Conservation (phyloP, 2,888 invertebrate genomes). For the Ormia ochracea region DNA sequence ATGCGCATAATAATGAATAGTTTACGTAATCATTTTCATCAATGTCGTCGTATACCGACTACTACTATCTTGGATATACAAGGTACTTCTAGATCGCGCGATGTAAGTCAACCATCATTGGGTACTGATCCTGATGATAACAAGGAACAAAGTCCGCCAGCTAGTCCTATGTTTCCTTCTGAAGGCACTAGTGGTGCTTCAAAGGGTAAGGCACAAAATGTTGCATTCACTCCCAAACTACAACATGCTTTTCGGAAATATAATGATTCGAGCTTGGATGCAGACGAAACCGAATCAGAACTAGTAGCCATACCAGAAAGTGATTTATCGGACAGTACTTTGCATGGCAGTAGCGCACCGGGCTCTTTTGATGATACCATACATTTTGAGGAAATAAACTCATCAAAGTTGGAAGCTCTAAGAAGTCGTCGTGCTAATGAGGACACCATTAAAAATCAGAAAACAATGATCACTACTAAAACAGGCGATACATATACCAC, state of each 20-base stretch:
- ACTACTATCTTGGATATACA: slow-evolving; percentile 83
- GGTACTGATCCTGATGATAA: slow-evolving; percentile 83
- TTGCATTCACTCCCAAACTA: slow-evolving; percentile 83
- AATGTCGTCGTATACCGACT: slow-evolving; percentile 90
- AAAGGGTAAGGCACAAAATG: slow-evolving; percentile 78
- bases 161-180: slow-evolving; percentile 81
- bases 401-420: slow-evolving; percentile 76
- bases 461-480: slow-evolving; percentile 72
- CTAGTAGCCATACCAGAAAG: slow-evolving; percentile 93
- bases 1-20: slow-evolving; percentile 94
- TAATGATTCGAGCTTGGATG: slow-evolving; percentile 81
- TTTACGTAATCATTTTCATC: slow-evolving; percentile 84
- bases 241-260: slow-evolving; percentile 78
- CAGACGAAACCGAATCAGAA: slow-evolving; percentile 92
- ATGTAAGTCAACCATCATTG: slow-evolving; percentile 86
- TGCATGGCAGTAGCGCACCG: slow-evolving; percentile 86
- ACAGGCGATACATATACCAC: slow-evolving; percentile 72
- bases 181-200: slow-evolving; percentile 78
- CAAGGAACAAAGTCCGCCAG: slow-evolving; percentile 79
- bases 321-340: slow-evolving; percentile 89
- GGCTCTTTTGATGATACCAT: slow-evolving; percentile 84
- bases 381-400: slow-evolving; percentile 79
- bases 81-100: slow-evolving; percentile 78
- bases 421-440: slow-evolving; percentile 70
- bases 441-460: slow-evolving; percentile 65